These are phyloP conservation scores for Tipula lateralis DNA, from an alignment of 2,888 invertebrate genomes.

Conservation along the genomic window DNA sequence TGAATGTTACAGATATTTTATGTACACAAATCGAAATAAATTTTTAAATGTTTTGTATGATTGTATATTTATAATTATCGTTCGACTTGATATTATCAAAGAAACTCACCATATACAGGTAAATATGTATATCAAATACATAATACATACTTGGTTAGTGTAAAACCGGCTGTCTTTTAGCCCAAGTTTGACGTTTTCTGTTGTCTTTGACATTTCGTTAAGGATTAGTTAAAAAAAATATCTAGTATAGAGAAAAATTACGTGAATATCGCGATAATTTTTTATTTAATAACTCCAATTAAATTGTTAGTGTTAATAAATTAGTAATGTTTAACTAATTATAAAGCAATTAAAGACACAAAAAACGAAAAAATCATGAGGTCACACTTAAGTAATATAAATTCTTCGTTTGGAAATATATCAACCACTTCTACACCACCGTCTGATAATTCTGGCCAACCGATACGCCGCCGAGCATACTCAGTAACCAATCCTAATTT, in stretches of 20 bases:
- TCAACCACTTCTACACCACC: conserved; percentile 3
- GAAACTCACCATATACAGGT: neutral
- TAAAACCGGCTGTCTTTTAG: neutral
- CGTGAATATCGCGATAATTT: neutral
- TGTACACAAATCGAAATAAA: neutral
- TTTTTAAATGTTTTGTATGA: neutral
- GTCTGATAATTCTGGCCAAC: conserved; percentile 42
- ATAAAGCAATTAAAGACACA: neutral
- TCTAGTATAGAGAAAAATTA: neutral
- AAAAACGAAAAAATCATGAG: neutral
- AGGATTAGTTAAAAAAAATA: neutral
- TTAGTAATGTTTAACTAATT: neutral
- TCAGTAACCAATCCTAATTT: conserved; percentile 36
- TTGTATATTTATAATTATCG: too few species aligned
- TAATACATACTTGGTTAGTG: neutral
- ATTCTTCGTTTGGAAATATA: conserved; percentile 31
- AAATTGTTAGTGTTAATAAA: neutral
- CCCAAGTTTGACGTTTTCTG: neutral
- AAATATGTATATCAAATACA: neutral
- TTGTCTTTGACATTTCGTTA: neutral
- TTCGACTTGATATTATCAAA: too few species aligned
- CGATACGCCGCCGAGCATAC: conserved; percentile 46
- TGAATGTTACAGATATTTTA: neutral
- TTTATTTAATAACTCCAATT: neutral
- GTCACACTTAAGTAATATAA: conserved; percentile 29